A percentile compares a stretch with the other conserved stretches of the same genome.
Evolutionary conservation across 1,140 invertebrate species (phyloP).

Genomic region (Chrysomallon squamiferum): DNA sequence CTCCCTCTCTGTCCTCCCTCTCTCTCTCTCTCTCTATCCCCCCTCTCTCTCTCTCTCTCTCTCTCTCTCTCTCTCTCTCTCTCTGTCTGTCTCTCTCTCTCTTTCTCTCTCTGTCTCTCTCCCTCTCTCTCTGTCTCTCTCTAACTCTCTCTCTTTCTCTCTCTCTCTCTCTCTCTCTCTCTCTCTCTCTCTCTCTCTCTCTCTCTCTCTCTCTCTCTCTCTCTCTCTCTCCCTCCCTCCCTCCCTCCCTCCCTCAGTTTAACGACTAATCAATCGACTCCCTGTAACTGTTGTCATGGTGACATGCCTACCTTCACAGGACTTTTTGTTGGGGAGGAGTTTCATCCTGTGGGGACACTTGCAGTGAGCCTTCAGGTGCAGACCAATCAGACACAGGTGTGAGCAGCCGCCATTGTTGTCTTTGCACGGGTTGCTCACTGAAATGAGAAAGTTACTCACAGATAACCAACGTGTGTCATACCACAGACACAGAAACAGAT

Average conservation of each 20-base stretch:
- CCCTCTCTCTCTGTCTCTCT: background rate
- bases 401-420: conserved; percentile 71
- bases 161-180: conserved; percentile 4
- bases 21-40: background rate
- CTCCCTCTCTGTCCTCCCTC: too few species aligned
- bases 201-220: conserved; percentile 5
- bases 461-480: too few species aligned
- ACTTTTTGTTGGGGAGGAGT: conserved; percentile 68
- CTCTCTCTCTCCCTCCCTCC: background rate
- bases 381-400: conserved; percentile 71
- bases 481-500: too few species aligned
- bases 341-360: conserved; percentile 82
- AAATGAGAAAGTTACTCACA: conserved; percentile 30
- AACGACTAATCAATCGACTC: too few species aligned
- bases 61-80: background rate
- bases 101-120: background rate
- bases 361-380: conserved; percentile 71
- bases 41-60: background rate
- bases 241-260: background rate
- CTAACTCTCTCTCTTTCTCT: background rate
- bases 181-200: background rate
- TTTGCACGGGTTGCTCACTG: conserved; percentile 67
- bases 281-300: too few species aligned
- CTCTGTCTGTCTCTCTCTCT: too few species aligned
- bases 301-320: conserved; percentile 72